These are phyloP conservation scores for Fulica atra DNA, from an alignment of 2,113 vertebrate genomes.

Conservation along the genomic window DNA sequence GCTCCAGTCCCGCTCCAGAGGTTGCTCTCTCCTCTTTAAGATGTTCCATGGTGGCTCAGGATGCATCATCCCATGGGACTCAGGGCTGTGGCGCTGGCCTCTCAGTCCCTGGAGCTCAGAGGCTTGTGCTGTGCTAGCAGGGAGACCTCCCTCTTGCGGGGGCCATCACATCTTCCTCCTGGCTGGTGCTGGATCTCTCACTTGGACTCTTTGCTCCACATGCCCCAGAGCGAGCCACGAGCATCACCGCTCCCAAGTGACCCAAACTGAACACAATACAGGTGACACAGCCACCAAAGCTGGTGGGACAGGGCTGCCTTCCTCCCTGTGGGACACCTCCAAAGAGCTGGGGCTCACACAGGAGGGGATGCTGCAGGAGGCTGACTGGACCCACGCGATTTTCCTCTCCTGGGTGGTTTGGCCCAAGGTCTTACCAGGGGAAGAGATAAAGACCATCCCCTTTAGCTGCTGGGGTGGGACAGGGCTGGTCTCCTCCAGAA, in stretches of 20 bases:
- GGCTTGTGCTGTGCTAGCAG: not conserved
- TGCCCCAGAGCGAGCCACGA: rapidly evolving
- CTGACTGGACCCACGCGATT: rapidly evolving
- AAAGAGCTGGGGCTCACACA: not conserved
- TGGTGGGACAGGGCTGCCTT: not conserved
- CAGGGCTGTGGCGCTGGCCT: not conserved
- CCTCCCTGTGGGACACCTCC: not conserved
- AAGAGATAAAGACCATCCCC: not conserved
- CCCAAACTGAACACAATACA: not conserved
- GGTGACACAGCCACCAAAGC: not conserved
- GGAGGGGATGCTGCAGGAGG: not conserved
- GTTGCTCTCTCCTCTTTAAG: not conserved
- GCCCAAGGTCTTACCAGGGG: not conserved
- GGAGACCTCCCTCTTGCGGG: not conserved
- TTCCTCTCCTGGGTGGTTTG: not conserved
- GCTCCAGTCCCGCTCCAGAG: not conserved
- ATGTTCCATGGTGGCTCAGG: not conserved
- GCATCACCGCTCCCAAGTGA: rapidly evolving
- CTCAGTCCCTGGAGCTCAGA: not conserved
- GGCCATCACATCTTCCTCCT: not conserved
- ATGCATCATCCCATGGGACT: not conserved
- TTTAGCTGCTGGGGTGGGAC: not conserved
- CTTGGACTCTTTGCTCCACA: not conserved
- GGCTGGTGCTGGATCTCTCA: not conserved
- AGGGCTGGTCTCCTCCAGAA: not conserved